Evolutionary conservation across 2,797 vertebrate species (phyloP), one percentile per base, ranked within the genome.

Genomic region (Sebastolobus alascanus): DNA sequence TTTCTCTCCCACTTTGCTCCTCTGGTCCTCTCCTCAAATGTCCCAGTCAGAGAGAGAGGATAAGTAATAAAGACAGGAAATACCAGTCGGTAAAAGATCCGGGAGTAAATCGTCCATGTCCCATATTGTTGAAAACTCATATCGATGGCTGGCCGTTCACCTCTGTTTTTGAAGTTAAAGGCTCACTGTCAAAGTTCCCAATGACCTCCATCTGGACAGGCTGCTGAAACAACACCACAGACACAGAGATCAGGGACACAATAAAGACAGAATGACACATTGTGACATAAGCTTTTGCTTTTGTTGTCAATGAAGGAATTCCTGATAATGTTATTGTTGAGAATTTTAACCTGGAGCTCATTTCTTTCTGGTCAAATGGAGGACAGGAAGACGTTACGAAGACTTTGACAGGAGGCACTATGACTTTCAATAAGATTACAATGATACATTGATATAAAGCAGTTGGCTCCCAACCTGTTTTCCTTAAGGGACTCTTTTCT

Each of bases 81-180:
- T 56, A 52, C 20, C n/a, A 35, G 68, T 58, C 35, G 54, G 46
- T 59, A 20, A 63, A 80, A 58, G 4, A 11, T 81, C 81, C 71
- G 27, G 4, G n/a, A 55, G 18, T 38, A 31, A 46, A 77, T n/a
- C 1, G 22, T 82, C 38, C 33, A 64, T 37, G 58, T 56, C 76
- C 61, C 33, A 35, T 58, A n/a, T 70, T 3, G 46, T 59, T 67
- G 43, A 60, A 59, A 61, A 55, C 25, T 89, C 65, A 90, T 52
- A 76, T 61, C 2, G n/a, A 52, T 63, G 87, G 89, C 75, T 93
- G 92, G 77, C 81, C 84, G 25, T 88, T 92, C 69, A 65, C 46
- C 40, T 40, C 50, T 18, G 7, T 22, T 55, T 87, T 84, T 33
- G 73, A 38, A 29, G 77, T 67, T 69, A 91, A 75, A 68, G 79